Conservation (phyloP, 1,140 invertebrate genomes). For the Drosophila persimilis region DNA sequence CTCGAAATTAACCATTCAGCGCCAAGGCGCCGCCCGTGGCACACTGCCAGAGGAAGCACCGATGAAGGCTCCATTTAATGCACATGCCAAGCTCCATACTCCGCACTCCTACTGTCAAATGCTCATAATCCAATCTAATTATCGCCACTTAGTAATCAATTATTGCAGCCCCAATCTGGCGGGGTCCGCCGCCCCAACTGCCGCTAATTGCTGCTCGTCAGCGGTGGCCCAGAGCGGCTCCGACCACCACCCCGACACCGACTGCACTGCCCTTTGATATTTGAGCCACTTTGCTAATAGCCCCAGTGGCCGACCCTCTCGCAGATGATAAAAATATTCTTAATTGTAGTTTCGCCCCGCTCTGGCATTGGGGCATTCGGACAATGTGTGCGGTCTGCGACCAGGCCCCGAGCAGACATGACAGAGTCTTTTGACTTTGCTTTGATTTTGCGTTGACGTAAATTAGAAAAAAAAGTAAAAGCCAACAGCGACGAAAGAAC, state of each 20-base stretch:
- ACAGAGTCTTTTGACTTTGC: constrained; percentile 68
- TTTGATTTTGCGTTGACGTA: constrained; percentile 78
- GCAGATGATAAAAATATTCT: constrained; percentile 71
- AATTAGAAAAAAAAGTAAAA: constrained; percentile 55
- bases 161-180: too few species aligned
- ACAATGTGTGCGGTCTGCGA: constrained; percentile 66
- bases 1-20: constrained; percentile 65
- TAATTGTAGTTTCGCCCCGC: constrained; percentile 55
- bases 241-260: constrained; percentile 15
- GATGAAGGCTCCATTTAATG: too few species aligned
- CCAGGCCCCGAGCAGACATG: constrained; percentile 34
- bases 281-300: constrained; percentile 78
- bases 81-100: too few species aligned
- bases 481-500: constrained; percentile 3
- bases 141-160: too few species aligned
- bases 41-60: too few species aligned
- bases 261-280: constrained; percentile 69
- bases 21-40: neutral
- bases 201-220: constrained; percentile 68
- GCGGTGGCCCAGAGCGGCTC: constrained; percentile 3
- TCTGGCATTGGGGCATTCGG: constrained; percentile 1
- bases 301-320: constrained; percentile 14
- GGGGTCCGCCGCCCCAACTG: too few species aligned
- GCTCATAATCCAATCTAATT: too few species aligned
- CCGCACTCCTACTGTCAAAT: too few species aligned